phyloP scores from a whole-genome alignment of 53 echinoderm and acorn worm genomes.

The Temnopleurus reevesii region DNA sequence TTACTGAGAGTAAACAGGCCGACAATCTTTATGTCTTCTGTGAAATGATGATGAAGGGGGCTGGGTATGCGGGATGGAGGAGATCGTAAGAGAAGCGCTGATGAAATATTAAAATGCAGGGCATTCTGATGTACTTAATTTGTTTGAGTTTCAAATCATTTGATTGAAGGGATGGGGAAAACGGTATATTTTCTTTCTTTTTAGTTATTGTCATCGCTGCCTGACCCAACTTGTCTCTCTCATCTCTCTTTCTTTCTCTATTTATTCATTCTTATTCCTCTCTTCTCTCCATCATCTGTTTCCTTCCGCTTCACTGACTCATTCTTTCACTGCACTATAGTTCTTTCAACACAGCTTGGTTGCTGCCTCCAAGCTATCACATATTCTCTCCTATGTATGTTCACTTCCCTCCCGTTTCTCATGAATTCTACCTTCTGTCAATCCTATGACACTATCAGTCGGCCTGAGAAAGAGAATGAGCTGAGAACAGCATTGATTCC shows the following conservation, averaged over 20 bases:
- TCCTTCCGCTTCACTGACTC: neutral
- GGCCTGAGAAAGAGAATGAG: neutral
- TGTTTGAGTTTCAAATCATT: no score
- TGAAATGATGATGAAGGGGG: neutral
- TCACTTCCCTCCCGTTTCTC: no score
- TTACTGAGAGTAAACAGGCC: neutral
- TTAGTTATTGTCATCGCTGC: neutral
- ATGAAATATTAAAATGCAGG: constrained; percentile 16
- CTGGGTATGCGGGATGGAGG: neutral
- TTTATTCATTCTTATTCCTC: neutral
- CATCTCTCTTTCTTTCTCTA: neutral
- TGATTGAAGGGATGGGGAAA: no score
- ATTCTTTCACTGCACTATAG: neutral
- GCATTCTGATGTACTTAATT: neutral
- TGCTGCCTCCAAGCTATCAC: neutral
- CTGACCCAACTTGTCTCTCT: no score
- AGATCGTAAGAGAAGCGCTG: neutral
- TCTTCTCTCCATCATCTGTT: neutral
- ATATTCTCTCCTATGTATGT: no score
- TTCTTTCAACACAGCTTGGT: neutral
- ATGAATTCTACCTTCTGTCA: neutral
- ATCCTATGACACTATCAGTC: neutral
- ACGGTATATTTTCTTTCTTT: neutral
- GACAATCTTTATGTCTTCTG: neutral
- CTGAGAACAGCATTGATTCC: neutral